Conservation (phyloP, 2,113 vertebrate genomes). For the Nothobranchius kuhntae region DNA sequence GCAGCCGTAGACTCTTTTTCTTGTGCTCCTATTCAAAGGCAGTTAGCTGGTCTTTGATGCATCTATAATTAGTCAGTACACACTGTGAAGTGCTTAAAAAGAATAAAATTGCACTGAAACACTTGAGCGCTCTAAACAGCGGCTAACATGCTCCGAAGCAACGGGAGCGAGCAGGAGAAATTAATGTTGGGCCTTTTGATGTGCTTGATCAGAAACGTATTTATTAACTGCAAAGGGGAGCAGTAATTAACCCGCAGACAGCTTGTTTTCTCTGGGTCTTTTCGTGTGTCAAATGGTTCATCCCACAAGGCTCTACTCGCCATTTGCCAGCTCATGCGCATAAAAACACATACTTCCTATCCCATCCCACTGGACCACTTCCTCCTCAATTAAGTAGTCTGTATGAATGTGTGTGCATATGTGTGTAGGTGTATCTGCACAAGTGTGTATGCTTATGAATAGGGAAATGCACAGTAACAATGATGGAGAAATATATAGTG, state of each 20-base stretch:
- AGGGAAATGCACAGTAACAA: conserved; percentile 24
- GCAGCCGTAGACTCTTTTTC: conserved; percentile 53
- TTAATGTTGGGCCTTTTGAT: conserved; percentile 78
- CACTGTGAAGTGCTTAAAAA: conserved; percentile 78
- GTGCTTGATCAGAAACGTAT: conserved; percentile 84
- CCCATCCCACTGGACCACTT: conserved; percentile 68
- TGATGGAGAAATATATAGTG: conserved; percentile 23
- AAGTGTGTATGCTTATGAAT: conserved; percentile 10
- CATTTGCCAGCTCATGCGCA: conserved; percentile 42
- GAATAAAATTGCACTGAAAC: conserved; percentile 80
- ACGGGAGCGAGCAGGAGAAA: conserved; percentile 64
- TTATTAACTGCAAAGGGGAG: conserved; percentile 82
- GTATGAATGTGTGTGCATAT: conserved; percentile 26
- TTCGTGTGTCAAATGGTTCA: conserved; percentile 79
- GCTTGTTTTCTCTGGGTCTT: conserved; percentile 80
- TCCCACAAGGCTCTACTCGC: conserved; percentile 67
- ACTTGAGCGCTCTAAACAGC: conserved; percentile 72
- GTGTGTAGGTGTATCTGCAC: conserved; percentile 2
- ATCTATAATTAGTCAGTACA: conserved; percentile 81
- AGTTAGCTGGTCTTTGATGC: conserved; percentile 81
- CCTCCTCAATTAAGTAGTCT: conserved; percentile 75
- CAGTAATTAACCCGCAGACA: conserved; percentile 81
- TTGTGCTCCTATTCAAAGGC: conserved; percentile 73
- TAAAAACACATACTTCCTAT: conserved; percentile 24
- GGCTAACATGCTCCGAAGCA: conserved; percentile 68